phyloP scores from a whole-genome alignment of 2,797 vertebrate species.

The Chiloscyllium punctatum region DNA sequence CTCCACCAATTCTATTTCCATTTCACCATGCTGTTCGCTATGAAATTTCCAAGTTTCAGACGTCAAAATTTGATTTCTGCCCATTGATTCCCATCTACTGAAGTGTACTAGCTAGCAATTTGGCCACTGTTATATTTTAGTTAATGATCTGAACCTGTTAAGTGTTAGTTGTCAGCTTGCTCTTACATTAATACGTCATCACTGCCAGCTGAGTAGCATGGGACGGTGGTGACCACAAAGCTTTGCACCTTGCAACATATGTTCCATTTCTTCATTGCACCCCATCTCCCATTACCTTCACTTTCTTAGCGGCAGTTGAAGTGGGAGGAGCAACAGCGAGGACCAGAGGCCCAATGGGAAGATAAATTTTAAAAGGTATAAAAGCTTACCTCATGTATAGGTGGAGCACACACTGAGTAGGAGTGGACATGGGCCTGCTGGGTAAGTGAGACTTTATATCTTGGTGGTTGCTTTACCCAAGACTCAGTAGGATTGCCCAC shows the following conservation, averaged over 20 bases:
- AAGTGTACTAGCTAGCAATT: not conserved
- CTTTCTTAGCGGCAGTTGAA: no score
- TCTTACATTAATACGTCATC: not conserved
- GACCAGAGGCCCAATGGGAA: no score
- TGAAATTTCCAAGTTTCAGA: not conserved
- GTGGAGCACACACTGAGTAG: no score
- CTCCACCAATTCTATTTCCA: not conserved
- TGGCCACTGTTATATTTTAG: not conserved
- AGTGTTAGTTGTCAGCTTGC: not conserved
- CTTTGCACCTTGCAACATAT: not conserved
- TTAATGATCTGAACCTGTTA: not conserved
- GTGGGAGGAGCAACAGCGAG: no score
- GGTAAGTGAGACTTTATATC: no score
- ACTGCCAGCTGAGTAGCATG: not conserved
- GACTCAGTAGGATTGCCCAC: no score
- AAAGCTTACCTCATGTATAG: no score
- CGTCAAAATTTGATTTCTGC: no score
- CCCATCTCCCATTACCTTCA: not conserved
- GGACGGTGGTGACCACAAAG: not conserved
- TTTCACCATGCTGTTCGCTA: not conserved
- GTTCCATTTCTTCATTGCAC: not conserved
- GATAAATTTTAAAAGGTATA: no score
- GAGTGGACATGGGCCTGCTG: no score
- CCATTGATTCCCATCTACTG: not conserved
- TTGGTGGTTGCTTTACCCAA: no score